These are phyloP conservation scores for Xylocopa sonorina DNA, from an alignment of 1,140 invertebrate genomes.

Conservation along the genomic window DNA sequence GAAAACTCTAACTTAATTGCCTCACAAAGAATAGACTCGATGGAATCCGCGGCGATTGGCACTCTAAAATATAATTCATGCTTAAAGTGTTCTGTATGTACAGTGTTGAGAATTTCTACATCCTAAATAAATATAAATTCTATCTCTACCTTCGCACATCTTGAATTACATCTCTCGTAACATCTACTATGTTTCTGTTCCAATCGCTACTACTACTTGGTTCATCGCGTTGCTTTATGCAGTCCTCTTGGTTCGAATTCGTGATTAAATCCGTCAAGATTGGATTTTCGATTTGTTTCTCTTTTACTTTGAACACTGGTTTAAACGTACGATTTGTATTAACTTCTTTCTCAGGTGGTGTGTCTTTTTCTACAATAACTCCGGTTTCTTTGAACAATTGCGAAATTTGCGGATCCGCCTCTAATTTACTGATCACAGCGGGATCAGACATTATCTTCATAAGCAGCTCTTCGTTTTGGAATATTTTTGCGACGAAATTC, in stretches of 20 bases:
- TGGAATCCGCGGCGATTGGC: slow-evolving; percentile 83
- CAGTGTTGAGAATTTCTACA: background rate
- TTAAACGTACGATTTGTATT: slow-evolving; percentile 3
- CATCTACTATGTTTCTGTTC: slow-evolving; percentile 74
- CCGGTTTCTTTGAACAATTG: slow-evolving; percentile 68
- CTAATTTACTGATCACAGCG: slow-evolving; percentile 63
- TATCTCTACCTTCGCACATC: slow-evolving; percentile 84
- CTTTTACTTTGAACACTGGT: slow-evolving; percentile 26
- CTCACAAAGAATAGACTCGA: slow-evolving; percentile 91
- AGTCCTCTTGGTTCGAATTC: slow-evolving; percentile 65
- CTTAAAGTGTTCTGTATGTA: background rate
- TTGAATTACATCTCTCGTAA: slow-evolving; percentile 85
- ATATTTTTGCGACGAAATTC: slow-evolving; percentile 71
- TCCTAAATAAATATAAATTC: background rate
- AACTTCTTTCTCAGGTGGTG: background rate
- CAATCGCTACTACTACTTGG: slow-evolving; percentile 42
- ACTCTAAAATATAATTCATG: slow-evolving; percentile 69
- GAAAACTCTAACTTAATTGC: slow-evolving; percentile 93
- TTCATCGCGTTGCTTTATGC: slow-evolving; percentile 43
- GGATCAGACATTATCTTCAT: slow-evolving; percentile 75
- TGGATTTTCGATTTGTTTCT: slow-evolving; percentile 71
- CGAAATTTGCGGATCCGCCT: slow-evolving; percentile 71
- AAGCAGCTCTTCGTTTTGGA: slow-evolving; percentile 73
- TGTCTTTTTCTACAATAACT: slow-evolving; percentile 17
- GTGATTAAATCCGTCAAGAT: slow-evolving; percentile 78